Evolutionary conservation across 92 coral and sea anemone genomes (phyloP).

Genomic region (Isaurus tuberculatus): DNA sequence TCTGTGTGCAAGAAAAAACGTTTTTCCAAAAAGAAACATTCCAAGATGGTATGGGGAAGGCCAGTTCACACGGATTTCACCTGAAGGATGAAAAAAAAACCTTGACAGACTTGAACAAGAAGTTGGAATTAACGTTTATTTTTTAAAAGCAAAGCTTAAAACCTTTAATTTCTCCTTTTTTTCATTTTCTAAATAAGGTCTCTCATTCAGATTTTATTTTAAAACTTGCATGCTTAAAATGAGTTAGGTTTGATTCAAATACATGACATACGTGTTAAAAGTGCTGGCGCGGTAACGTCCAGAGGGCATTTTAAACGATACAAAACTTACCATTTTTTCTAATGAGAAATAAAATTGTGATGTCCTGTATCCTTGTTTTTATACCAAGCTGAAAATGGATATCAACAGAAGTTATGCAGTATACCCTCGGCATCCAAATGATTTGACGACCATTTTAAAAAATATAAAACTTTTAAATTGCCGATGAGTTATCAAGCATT

Average conservation of each 20-base stretch:
- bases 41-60: conserved; percentile 58
- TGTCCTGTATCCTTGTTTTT: conserved; percentile 82
- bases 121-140: neutral
- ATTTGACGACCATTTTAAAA: too few species aligned
- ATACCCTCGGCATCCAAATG: neutral
- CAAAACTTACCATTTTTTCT: conserved; percentile 74
- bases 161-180: too few species aligned
- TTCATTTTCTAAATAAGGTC: too few species aligned
- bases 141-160: too few species aligned
- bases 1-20: conserved; percentile 60
- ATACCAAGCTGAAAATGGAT: conserved; percentile 62
- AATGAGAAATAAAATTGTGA: conserved; percentile 58
- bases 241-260: too few species aligned
- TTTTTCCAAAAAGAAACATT: conserved; percentile 61
- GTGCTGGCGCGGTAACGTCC: too few species aligned
- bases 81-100: conserved; percentile 13
- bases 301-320: too few species aligned
- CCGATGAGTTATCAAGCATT: too few species aligned
- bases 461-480: too few species aligned
- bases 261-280: too few species aligned
- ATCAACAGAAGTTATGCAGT: neutral
- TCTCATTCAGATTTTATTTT: too few species aligned
- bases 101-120: neutral
- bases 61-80: conserved; percentile 64
- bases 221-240: too few species aligned